Evolutionary conservation across 2,113 vertebrate genomes (phyloP).

Genomic region (Oriolus oriolus): DNA sequence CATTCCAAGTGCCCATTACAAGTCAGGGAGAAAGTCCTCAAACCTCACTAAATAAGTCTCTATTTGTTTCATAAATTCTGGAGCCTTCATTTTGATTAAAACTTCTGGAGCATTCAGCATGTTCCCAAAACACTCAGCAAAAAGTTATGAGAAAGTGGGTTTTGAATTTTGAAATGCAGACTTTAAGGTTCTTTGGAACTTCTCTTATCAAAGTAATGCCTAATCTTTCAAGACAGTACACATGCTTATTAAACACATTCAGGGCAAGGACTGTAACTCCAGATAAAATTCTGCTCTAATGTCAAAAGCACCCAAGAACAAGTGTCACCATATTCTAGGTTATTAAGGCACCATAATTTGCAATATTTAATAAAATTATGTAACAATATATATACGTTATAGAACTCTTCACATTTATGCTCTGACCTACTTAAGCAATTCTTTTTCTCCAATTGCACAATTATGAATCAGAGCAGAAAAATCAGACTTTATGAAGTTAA

Average conservation of each 20-base stretch:
- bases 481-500: conserved; percentile 38
- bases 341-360: neutral
- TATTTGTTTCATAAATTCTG: neutral
- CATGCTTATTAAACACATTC: neutral
- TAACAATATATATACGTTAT: neutral
- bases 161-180: neutral
- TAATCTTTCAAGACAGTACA: neutral
- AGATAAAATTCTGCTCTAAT: neutral
- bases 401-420: conserved; percentile 23
- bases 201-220: neutral
- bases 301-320: neutral
- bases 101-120: neutral
- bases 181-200: neutral
- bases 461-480: conserved; percentile 48
- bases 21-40: neutral
- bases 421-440: conserved; percentile 31
- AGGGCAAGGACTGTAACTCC: neutral
- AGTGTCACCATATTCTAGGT: neutral
- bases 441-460: conserved; percentile 21
- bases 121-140: neutral
- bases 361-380: neutral
- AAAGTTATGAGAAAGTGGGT: neutral
- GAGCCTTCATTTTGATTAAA: neutral
- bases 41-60: neutral
- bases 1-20: neutral